Percentiles rank a stretch among this genome's conserved stretches.
Evolutionary conservation across 2,797 vertebrate genomes (phyloP).

Genomic region (Falco cherrug): DNA sequence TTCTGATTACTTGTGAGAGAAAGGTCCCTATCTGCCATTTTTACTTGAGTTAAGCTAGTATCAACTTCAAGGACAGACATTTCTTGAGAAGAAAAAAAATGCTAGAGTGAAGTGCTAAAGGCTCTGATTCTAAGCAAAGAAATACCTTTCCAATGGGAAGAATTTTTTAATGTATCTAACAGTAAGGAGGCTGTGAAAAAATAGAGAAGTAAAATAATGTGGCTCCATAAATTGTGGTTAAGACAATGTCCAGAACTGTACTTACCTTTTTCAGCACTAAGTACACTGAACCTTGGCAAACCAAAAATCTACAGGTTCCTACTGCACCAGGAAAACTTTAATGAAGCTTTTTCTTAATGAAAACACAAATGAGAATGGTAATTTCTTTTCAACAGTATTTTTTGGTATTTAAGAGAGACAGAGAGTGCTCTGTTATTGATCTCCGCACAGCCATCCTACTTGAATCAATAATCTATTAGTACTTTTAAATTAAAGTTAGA

Average conservation of each 20-base stretch:
- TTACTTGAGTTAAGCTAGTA: background rate
- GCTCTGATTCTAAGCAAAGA: background rate
- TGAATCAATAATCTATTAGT: conserved; percentile 83
- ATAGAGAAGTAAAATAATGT: background rate
- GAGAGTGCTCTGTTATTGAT: conserved; percentile 63
- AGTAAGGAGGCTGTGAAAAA: background rate
- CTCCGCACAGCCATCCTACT: conserved; percentile 43
- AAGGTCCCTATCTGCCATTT: background rate
- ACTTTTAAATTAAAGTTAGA: conserved; percentile 77
- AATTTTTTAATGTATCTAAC: background rate
- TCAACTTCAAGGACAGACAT: background rate
- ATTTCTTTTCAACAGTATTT: conserved; percentile 44
- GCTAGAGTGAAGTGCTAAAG: background rate
- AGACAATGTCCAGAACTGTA: background rate
- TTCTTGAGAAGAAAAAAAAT: conserved; percentile 8
- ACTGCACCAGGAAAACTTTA: background rate
- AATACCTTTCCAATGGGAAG: background rate
- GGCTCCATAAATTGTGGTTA: background rate
- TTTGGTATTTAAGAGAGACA: conserved; percentile 67
- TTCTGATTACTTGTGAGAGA: background rate
- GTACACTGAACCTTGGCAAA: background rate
- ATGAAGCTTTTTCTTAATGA: conserved; percentile 5
- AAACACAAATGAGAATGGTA: background rate
- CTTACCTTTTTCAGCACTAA: background rate
- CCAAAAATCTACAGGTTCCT: background rate